These are phyloP conservation scores for Hucho hucho DNA, from an alignment of 2,113 vertebrate genomes.

Conservation along the genomic window DNA sequence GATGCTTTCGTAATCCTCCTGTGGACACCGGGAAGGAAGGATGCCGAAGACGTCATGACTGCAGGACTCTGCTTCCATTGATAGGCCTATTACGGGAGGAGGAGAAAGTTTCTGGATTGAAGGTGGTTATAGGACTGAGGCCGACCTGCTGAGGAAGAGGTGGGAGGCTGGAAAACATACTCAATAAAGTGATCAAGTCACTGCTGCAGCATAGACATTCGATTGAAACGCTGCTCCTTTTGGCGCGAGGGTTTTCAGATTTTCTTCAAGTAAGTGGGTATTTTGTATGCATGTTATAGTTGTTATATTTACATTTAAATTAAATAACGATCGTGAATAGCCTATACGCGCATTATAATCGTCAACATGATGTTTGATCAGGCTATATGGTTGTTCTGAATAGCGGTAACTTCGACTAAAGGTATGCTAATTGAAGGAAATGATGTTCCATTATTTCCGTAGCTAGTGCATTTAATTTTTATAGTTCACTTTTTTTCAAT, in stretches of 20 bases:
- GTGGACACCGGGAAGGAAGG: neutral
- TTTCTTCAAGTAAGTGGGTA: slow-evolving; percentile 41
- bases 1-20: no score
- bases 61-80: neutral
- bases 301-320: neutral
- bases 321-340: no score
- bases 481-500: no score
- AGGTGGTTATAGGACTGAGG: neutral
- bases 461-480: no score
- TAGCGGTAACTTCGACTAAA: no score
- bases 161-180: no score
- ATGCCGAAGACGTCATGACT: neutral
- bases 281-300: neutral
- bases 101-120: neutral
- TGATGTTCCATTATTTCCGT: no score
- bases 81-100: neutral
- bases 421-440: no score
- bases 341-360: neutral
- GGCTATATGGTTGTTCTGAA: no score
- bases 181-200: neutral
- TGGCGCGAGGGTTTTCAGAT: neutral
- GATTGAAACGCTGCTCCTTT: neutral
- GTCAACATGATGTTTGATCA: no score
- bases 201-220: slow-evolving; percentile 5
- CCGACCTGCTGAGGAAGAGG: no score